These are phyloP conservation scores for Dryas iulia DNA, from an alignment of 1,140 invertebrate species.

Conservation along the genomic window DNA sequence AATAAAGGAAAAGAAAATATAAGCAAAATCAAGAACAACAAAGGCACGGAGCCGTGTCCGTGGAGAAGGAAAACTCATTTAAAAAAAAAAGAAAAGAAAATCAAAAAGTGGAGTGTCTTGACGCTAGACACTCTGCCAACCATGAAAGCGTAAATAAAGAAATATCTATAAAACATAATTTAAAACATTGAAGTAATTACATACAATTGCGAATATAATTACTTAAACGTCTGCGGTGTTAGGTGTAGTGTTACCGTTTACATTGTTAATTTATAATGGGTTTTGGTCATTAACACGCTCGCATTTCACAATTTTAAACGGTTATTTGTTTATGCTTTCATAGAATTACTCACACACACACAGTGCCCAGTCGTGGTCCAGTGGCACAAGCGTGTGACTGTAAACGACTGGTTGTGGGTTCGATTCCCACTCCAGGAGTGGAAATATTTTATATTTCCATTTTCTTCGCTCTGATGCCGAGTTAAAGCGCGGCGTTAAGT, in stretches of 20 bases:
- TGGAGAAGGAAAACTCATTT: too few relatives aligned
- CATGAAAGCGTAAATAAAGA: too few relatives aligned
- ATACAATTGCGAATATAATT: too few relatives aligned
- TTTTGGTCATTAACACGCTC: background rate
- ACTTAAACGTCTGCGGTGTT: background rate
- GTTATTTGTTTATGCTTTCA: background rate
- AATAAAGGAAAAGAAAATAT: too few relatives aligned
- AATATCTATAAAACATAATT: too few relatives aligned
- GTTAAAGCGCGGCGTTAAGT: background rate
- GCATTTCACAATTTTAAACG: background rate
- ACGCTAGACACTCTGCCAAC: too few relatives aligned
- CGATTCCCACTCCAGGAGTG: background rate
- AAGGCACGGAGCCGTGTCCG: too few relatives aligned
- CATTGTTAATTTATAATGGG: background rate
- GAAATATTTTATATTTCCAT: background rate
- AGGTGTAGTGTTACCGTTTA: conserved; percentile 1
- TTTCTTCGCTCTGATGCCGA: background rate
- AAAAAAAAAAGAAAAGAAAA: too few relatives aligned
- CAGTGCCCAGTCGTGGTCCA: background rate
- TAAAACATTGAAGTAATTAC: too few relatives aligned
- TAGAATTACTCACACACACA: too few relatives aligned
- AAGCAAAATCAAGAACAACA: too few relatives aligned
- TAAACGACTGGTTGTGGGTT: background rate
- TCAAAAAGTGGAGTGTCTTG: too few relatives aligned
- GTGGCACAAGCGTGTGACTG: background rate